These are phyloP conservation scores for Plusia festucae DNA, from an alignment of 2,888 invertebrate species.

Conservation along the genomic window DNA sequence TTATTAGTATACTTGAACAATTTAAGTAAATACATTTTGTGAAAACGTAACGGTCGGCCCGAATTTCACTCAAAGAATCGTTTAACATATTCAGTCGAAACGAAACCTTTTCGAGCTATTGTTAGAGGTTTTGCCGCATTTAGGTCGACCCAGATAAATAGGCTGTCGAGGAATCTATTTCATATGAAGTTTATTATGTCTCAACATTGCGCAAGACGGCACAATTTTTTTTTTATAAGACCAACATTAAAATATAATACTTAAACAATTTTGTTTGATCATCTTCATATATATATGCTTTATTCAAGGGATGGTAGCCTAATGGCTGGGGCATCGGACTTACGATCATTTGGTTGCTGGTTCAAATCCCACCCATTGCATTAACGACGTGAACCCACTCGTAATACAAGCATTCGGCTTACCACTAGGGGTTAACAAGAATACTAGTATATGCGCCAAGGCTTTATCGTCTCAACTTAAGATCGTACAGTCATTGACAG, in stretches of 20 bases:
- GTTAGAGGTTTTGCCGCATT: conserved; percentile 9
- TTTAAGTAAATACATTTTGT: conserved; percentile 15
- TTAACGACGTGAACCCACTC: too few relatives aligned
- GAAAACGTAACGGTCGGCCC: conserved; percentile 7
- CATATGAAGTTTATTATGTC: conserved; percentile 7
- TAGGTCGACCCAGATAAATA: conserved; percentile 9
- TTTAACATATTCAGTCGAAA: conserved; percentile 17
- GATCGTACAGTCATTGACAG: conserved; percentile 19
- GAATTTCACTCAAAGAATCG: conserved; percentile 12
- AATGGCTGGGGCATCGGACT: too few relatives aligned
- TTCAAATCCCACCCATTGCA: too few relatives aligned
- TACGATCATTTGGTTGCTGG: too few relatives aligned
- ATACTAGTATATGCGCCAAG: too few relatives aligned
- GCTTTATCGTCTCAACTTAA: conserved; percentile 5
- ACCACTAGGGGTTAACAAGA: too few relatives aligned
- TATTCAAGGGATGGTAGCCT: too few relatives aligned
- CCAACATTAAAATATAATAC: background rate
- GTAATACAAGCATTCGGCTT: too few relatives aligned
- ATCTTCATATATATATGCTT: too few relatives aligned
- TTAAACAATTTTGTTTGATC: background rate
- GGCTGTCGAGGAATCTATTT: conserved; percentile 1
- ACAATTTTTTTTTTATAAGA: background rate
- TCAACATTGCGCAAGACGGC: background rate
- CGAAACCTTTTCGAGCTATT: conserved; percentile 19
- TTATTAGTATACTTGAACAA: conserved; percentile 1